These are phyloP conservation scores for Apteryx mantelli DNA, from an alignment of 2,113 vertebrate species.

Conservation along the genomic window DNA sequence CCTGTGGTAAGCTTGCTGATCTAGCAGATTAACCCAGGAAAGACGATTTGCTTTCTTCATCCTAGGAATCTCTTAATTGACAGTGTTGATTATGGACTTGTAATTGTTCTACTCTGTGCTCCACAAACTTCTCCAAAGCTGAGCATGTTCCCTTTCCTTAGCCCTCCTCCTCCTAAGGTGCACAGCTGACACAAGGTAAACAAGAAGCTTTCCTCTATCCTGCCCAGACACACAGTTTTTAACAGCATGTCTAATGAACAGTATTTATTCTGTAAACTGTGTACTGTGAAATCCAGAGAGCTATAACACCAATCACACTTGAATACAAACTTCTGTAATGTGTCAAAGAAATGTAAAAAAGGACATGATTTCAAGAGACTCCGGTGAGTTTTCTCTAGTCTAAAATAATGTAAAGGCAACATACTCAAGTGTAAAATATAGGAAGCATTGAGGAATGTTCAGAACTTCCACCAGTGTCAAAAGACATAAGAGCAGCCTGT, in stretches of 20 bases:
- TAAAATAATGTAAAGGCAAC: background rate
- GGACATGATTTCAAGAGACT: background rate
- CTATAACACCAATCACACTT: background rate
- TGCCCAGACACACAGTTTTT: background rate
- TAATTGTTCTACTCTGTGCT: background rate
- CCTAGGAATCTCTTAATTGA: background rate
- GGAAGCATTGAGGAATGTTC: background rate
- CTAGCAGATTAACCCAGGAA: background rate
- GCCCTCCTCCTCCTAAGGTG: background rate
- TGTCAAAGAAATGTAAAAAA: background rate
- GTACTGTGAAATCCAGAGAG: background rate
- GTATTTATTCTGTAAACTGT: background rate
- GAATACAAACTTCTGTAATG: background rate
- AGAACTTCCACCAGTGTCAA: background rate
- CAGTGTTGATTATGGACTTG: background rate
- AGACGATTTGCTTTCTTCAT: background rate
- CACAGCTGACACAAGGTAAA: background rate
- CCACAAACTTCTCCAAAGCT: background rate
- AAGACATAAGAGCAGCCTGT: accelerated
- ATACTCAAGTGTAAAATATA: background rate
- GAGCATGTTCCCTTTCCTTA: background rate
- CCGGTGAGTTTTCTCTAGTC: background rate
- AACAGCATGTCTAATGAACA: background rate
- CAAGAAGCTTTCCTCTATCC: background rate
- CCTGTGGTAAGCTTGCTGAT: background rate